Base-by-base conservation (phyloP, 1,140 invertebrate genomes). In the Bombus huntii region DNA sequence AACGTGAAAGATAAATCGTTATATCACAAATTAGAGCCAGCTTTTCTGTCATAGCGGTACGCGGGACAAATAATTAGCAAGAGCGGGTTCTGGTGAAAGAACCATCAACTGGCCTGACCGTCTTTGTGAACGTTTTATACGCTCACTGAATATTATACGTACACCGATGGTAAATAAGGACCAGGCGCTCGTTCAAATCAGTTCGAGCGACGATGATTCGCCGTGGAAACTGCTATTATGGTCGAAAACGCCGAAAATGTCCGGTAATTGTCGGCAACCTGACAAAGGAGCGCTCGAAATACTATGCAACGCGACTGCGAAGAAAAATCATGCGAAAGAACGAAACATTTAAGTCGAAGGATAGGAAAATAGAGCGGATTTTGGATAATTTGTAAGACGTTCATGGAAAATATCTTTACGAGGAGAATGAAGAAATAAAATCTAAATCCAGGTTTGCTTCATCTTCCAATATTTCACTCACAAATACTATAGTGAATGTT, bases 31-130 rank as follows among this genome's bases (percentile, higher is more conserved):
- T 83, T 83, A 68, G 57, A 37, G 9, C 5, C 37, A 37, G 34
- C 39, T 72, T 65, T 85, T 62, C 59, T 53, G 39, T 15, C 42
- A 22, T 78, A 15, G 31, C 22, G 5, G 15, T 3, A 65, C 44
- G 53, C 72, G 42, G n/a, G 42, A 75, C 31, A n/a, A 80, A 80
- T 80, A 80, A 85, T 85, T 72, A 39, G 18, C 47, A 80, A 47
- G n/a, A 72, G 34, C 47, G 57, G 47, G 39, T 31, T 47, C 37
- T 42, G 13, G 18, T 25, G 39, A 72, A 65, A 85, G 83, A 37
- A 68, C 68, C 76, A 37, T 37, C 1, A 37, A 37, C 34, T 31
- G 25, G 37, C 53, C 47, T 25, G 65, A 53, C 47, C 47, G 44
- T 37, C 66, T 84, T 71, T 71, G 82, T 44, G 47, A 28, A 39